Conservation (phyloP, 2,113 vertebrate genomes). For the Herpailurus yagouaroundi region DNA sequence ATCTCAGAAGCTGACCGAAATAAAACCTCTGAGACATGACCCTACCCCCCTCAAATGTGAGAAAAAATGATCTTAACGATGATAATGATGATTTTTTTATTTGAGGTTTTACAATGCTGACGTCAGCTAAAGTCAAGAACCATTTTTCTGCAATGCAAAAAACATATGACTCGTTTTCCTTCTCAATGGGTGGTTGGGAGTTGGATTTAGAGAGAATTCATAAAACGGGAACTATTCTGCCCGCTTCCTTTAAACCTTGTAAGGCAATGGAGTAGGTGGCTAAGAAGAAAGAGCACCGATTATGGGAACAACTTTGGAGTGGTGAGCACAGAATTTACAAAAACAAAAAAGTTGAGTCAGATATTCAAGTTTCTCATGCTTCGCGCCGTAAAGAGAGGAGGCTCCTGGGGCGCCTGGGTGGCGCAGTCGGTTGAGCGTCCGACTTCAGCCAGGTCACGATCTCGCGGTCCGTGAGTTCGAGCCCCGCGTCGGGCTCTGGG, state of each 20-base stretch:
- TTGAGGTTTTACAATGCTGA: not conserved
- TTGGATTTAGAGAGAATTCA: not conserved
- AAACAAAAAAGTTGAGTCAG: not conserved
- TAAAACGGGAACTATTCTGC: not conserved
- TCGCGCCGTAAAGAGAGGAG: not conserved
- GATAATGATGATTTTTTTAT: not conserved
- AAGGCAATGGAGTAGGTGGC: not conserved
- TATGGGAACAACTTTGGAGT: not conserved
- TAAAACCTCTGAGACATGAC: not conserved
- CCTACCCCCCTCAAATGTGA: not conserved
- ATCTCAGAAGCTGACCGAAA: not conserved
- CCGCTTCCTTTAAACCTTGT: not conserved
- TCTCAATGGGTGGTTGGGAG: not conserved
- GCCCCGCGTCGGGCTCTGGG: too few species aligned
- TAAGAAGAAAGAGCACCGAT: not conserved
- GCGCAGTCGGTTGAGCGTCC: too few species aligned
- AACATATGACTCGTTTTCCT: not conserved
- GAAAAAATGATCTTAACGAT: not conserved
- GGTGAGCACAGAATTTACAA: not conserved
- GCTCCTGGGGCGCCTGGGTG: too few species aligned
- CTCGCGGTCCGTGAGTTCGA: too few species aligned
- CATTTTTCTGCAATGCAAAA: not conserved
- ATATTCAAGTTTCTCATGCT: not conserved
- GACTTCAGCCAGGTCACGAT: too few species aligned
- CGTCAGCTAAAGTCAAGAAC: not conserved